Base-by-base conservation (phyloP, 1,140 invertebrate species). In the Diuraphis noxia region DNA sequence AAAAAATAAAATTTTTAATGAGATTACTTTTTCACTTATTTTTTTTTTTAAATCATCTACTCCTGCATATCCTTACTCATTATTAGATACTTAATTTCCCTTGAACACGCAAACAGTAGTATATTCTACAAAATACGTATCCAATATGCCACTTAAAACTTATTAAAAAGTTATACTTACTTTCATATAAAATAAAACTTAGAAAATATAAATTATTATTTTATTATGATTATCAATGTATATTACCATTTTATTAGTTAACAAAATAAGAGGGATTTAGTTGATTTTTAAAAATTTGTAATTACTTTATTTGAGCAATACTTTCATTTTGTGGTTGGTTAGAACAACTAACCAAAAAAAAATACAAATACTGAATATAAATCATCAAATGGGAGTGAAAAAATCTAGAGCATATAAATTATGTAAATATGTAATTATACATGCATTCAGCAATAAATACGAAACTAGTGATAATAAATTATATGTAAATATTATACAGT, bases 1-100 rank as follows among this genome's bases (percentile, higher is more conserved):
- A 88, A 88, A 88, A 87, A 56, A 88, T n/a, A 36, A 56, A 34
- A 88, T 88, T 88, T 87, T 52, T 56, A 56, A 87, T 38, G 36
- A 88, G 43, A 86, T 86, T 85, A 46, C 41, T 46, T 56, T 88
- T 88, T 88, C 56, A 13, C 23, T 3, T 2, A 9, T n/a, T 23
- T 84, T 46, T 21, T 88, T 23, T 88, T 63, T 87, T 40, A 52
- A 52, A 52, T 52, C 43, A 34, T 86, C 21, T 49, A 36, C 43
- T 86, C 19, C 84, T 34, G 84, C n/a, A 52, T 38, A 38, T 30
- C 30, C 23, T 23, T 7, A 36, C 13, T 2, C 10, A 41, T 36
- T 36, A 63, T 38, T 63, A 49, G 19, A 0, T 49, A 34, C 38
- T 38, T 7, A 17, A 88, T 88, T 19, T 1, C 36, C 36, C 8